A percentile compares a stretch with the other conserved stretches of the same genome.
These are phyloP conservation scores for Sinosuthora webbiana DNA, from an alignment of 2,113 vertebrate genomes.

Conservation along the genomic window DNA sequence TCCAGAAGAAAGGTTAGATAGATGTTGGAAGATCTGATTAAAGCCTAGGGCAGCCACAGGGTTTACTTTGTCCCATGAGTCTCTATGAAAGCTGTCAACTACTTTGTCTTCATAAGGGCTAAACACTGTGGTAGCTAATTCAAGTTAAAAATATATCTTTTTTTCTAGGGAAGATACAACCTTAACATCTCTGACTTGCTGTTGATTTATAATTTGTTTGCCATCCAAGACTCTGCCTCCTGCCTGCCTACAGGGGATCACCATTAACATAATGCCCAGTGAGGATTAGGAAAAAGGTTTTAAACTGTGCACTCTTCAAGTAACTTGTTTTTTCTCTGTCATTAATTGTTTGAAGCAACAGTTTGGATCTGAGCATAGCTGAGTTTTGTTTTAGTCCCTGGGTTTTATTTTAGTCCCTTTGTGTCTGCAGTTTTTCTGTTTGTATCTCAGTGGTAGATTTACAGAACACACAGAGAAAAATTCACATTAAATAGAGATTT, in stretches of 20 bases:
- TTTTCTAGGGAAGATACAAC: neutral
- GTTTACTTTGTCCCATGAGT: neutral
- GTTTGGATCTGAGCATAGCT: neutral
- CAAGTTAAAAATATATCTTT: neutral
- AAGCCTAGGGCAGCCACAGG: neutral
- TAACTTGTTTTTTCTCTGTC: neutral
- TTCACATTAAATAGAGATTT: neutral
- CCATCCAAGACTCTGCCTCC: neutral
- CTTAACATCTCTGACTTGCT: neutral
- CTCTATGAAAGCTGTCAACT: neutral
- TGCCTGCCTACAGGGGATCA: neutral
- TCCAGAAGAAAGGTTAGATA: neutral
- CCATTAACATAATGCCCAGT: neutral
- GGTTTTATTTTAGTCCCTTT: neutral
- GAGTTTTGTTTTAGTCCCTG: neutral
- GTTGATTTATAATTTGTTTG: neutral
- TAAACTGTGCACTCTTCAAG: neutral
- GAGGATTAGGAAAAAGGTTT: neutral
- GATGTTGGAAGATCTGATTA: neutral
- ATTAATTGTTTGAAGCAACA: neutral
- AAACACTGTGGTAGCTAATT: neutral
- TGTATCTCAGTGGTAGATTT: neutral
- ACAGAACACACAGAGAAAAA: neutral
- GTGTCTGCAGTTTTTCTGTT: neutral
- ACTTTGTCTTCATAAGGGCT: constrained; percentile 3